Base-by-base conservation (phyloP, 2,888 invertebrate species). In the Macrosiphum euphorbiae region DNA sequence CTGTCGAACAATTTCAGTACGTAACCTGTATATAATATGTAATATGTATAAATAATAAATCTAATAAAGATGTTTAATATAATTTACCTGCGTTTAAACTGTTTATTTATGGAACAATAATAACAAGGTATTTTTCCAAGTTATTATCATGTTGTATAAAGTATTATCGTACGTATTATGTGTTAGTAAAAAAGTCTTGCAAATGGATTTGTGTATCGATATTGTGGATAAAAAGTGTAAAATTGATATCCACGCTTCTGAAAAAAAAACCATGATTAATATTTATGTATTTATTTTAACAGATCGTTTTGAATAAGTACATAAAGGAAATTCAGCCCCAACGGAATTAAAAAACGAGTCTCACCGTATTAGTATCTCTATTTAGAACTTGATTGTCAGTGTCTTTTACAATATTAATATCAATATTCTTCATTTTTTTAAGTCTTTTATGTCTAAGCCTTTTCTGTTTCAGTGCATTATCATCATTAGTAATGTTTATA, bases 341-440 rank as follows among this genome's bases (percentile, higher is more conserved):
- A 44, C 24, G 55, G 20, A 47, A 86, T 86, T 86, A 41, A 44
- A 28, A 28, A 88, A 88, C 35, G n/a, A 52, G 35, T 88, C 88
- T 88, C 35, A 52, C 52, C 52, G 50, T 52, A 35, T 52, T 24
- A 24, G 2, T n/a, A 50, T 88, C 24, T 35, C 35, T 88, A 52
- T 50, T 88, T 35, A 28, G 87, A 87, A 88, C n/a, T 52, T 88
- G 52, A 88, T 52, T 35, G 50, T 88, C n/a, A 52, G 50, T 35
- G 20, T 88, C 52, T 88, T 88, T n/a, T n/a, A 52, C 24, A n/a
- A 50, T 88, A 88, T 88, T 88, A 50, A 88, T 52, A 50, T 87
- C 50, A 52, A 50, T 5, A 88, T 52, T 88, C 24, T 50, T 88
- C 35, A 35, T 11, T 20, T 24, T 88, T 88, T 52, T 88, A 50